Percentiles rank a stretch among this genome's conserved stretches.
These are phyloP conservation scores for Tor tambroides DNA, from an alignment of 2,113 vertebrate genomes.

Conservation along the genomic window DNA sequence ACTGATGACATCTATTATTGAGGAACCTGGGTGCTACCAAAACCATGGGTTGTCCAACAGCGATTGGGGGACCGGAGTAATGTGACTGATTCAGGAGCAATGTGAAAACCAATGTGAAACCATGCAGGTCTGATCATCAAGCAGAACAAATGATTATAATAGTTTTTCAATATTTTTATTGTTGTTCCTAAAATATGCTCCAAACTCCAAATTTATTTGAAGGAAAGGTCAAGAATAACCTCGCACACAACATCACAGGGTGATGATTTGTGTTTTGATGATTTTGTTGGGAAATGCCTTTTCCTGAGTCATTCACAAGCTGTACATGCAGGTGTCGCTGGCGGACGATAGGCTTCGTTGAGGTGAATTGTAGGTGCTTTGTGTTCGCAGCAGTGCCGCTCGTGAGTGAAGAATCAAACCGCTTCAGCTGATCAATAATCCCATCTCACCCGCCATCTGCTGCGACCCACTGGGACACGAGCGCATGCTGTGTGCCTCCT, in stretches of 20 bases:
- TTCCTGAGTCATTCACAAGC: neutral
- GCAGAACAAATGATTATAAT: neutral
- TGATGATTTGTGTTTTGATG: neutral
- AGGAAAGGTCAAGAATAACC: neutral
- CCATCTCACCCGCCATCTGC: too few species aligned
- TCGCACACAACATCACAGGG: neutral
- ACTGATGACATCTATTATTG: conserved; percentile 76
- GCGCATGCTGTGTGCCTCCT: neutral
- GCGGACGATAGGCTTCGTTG: neutral
- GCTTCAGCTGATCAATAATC: neutral
- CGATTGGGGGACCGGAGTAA: neutral
- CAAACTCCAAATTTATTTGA: neutral
- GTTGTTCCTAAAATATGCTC: neutral
- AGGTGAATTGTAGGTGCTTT: neutral
- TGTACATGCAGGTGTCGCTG: neutral
- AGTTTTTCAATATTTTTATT: neutral
- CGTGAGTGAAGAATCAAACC: neutral
- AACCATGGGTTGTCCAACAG: conserved; percentile 59
- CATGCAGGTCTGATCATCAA: neutral
- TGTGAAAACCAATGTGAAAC: neutral
- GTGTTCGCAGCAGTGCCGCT: too few species aligned
- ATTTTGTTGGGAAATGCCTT: neutral
- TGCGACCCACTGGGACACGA: neutral
- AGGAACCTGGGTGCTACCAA: conserved; percentile 64
- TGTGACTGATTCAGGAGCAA: neutral